Conservation (phyloP, 2,113 vertebrate species). For the Sterrhoptilus dennistouni region DNA sequence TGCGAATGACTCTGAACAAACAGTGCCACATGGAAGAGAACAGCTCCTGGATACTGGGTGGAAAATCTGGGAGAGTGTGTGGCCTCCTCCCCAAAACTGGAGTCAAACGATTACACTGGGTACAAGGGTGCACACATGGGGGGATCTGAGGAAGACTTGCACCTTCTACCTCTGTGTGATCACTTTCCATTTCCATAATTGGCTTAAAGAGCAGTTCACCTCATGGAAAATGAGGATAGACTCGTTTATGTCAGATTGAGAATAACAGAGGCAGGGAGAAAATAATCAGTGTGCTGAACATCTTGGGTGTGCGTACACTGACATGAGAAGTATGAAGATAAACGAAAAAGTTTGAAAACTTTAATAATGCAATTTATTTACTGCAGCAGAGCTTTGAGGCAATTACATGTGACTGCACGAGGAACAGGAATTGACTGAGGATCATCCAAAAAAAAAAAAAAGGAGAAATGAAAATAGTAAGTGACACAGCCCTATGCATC, state of each 20-base stretch:
- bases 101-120: accelerated
- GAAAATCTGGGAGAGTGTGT: not conserved
- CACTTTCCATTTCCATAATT: not conserved
- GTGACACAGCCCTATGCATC: not conserved
- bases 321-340: not conserved
- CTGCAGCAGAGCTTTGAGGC: not conserved
- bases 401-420: not conserved
- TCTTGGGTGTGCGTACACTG: not conserved
- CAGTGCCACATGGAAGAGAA: not conserved
- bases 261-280: not conserved
- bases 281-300: not conserved
- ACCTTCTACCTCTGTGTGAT: accelerated
- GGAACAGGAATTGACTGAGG: not conserved
- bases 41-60: not conserved
- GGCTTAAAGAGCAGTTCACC: not conserved
- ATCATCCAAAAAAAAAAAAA: not conserved
- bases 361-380: not conserved
- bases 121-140: accelerated
- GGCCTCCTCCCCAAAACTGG: accelerated
- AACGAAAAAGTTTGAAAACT: not conserved
- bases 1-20: not conserved
- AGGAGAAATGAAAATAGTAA: not conserved
- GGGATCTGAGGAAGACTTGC: not conserved
- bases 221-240: not conserved
- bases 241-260: not conserved